Base-by-base conservation (phyloP, 2,797 vertebrate species). In the Hippoglossus hippoglossus region DNA sequence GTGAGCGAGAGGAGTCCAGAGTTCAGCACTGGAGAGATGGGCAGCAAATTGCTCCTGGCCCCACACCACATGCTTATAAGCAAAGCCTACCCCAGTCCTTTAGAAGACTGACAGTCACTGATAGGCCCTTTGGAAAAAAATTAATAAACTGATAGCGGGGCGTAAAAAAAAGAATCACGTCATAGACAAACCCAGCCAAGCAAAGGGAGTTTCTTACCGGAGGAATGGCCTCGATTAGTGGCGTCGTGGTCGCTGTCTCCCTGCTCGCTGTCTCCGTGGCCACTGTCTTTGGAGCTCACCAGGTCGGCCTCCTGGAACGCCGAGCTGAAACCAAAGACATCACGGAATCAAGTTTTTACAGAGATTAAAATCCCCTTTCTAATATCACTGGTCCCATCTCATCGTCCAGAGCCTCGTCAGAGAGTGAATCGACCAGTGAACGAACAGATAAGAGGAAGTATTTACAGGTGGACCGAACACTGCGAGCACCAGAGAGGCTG, bases 231-330 rank as follows among this genome's bases (percentile, higher is more conserved):
- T 89, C 98, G 95, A 94, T 99, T 96, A 84, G 96, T 98, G 91
- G 97, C 98, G 55, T 99, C 98, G 55, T 98, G 98, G 92, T 99
- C 98, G 73, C 98, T 99, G 93, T 99, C 98, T 72, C 98, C 97
- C 92, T 99, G 98, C 81, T 99, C 98, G 71, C 98, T 99, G 95
- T 99, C 98, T 77, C 98, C 98, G 49, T 99, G 98, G 79, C 98
- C 98, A 75, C 98, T 99, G 95, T 99, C 98, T 95, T 99, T 99
- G 80, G 97, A 99, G 93, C 98, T 99, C 85, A 99, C 97, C 88
- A 99, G 96, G 91, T 99, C 98, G 57, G 98, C 97, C 92, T 99
- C 98, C 94, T 99, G 98, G 94, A 99, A 99, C 34, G 98, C 98
- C 85, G 98, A 99, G 88, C 98, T 99, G 93, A 8, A 77, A 73